Evolutionary conservation across 2,797 vertebrate genomes (phyloP).

Genomic region (Psittacula echo): DNA sequence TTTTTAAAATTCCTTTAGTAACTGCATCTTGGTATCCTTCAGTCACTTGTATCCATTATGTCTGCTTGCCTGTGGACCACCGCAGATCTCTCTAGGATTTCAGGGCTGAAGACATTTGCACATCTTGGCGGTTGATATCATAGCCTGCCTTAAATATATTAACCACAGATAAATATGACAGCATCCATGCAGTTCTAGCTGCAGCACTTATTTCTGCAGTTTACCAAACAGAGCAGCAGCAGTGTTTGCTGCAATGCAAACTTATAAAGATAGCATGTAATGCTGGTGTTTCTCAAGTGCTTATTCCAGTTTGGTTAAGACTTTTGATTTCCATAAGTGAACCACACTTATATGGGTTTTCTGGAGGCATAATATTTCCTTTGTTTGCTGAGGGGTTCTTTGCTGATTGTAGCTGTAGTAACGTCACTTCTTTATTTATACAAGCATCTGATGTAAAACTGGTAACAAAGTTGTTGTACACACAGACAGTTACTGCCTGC

Average conservation of each 20-base stretch:
- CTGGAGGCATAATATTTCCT: not conserved
- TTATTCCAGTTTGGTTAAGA: not conserved
- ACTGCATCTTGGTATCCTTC: not conserved
- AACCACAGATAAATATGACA: not conserved
- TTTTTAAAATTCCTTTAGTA: not conserved
- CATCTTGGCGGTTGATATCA: not conserved
- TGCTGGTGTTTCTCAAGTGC: not conserved
- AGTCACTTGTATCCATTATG: not conserved
- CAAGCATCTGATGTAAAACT: not conserved
- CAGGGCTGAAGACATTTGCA: not conserved
- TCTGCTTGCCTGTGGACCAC: not conserved
- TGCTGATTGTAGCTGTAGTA: not conserved
- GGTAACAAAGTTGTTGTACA: not conserved
- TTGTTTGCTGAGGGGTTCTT: not conserved
- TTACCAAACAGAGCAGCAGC: not conserved
- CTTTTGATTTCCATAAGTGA: not conserved
- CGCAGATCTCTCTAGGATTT: not conserved
- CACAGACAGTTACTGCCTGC: not conserved
- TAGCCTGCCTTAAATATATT: not conserved
- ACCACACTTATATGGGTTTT: not conserved
- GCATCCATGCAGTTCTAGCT: not conserved
- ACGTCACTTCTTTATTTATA: not conserved
- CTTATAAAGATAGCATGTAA: not conserved
- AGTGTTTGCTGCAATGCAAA: not conserved
- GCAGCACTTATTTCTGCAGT: not conserved